A percentile compares a stretch with the other conserved stretches of the same genome.
These are phyloP conservation scores for Anastrepha ludens DNA, from an alignment of 1,140 invertebrate species.

Conservation along the genomic window DNA sequence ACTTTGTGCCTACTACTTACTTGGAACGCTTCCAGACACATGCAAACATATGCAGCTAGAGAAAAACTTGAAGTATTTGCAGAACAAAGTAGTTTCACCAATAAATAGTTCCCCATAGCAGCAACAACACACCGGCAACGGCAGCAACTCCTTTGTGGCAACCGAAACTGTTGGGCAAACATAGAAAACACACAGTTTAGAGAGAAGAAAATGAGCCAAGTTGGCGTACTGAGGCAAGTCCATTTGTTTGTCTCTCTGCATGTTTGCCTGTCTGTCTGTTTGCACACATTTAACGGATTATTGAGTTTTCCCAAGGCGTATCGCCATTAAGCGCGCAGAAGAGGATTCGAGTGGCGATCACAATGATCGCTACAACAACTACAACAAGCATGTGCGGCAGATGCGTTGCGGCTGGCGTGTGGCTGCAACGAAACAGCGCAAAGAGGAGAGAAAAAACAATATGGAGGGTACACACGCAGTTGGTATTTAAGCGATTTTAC, in stretches of 20 bases:
- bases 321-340: conserved; percentile 10
- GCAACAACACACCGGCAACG: neutral
- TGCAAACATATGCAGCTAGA: too few species aligned
- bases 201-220: neutral
- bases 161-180: conserved; percentile 17
- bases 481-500: conserved; percentile 38
- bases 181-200: neutral
- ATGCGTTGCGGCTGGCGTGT: conserved; percentile 30
- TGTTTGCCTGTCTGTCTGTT: conserved; percentile 29
- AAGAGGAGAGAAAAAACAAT: neutral
- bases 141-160: neutral
- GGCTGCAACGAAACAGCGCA: neutral
- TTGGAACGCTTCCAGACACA: too few species aligned
- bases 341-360: conserved; percentile 15
- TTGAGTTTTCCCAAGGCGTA: conserved; percentile 53
- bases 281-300: conserved; percentile 57
- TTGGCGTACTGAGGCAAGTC: neutral
- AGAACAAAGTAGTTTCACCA: neutral
- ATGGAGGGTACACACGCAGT: neutral
- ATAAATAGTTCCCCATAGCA: neutral
- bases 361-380: conserved; percentile 30
- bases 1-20: too few species aligned
- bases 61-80: conserved; percentile 22
- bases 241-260: neutral
- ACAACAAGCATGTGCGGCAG: conserved; percentile 11